Evolutionary conservation across 2,113 vertebrate species (phyloP).

Genomic region (Choloepus hoffmanni): DNA sequence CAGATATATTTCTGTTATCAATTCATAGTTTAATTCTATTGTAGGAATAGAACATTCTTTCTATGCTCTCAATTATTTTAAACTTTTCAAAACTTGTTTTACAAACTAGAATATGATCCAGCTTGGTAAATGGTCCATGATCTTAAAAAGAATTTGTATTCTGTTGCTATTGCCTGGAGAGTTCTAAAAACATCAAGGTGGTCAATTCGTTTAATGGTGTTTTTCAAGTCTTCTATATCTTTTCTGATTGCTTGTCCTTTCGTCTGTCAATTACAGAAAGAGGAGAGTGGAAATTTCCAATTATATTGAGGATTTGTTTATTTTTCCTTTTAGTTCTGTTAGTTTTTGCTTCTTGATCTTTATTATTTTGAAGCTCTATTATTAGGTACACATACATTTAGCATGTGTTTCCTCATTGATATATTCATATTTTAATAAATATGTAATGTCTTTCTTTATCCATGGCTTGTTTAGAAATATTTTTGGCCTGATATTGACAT

Average conservation of each 20-base stretch:
- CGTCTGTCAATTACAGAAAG: background rate
- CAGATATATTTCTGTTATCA: background rate
- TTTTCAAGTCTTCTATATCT: background rate
- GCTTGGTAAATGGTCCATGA: background rate
- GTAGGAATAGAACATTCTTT: background rate
- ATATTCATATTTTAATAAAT: background rate
- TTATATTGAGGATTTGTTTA: background rate
- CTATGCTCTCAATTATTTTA: background rate
- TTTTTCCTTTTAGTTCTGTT: background rate
- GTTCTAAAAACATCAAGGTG: background rate
- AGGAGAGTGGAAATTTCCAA: background rate
- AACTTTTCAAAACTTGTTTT: background rate
- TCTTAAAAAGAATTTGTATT: background rate
- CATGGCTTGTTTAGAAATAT: background rate
- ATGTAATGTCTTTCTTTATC: background rate
- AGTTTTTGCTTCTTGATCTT: background rate
- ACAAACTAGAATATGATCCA: background rate
- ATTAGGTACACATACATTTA: background rate
- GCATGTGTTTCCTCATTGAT: background rate
- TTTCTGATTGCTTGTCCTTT: background rate
- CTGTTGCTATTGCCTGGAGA: background rate
- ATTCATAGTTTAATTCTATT: background rate
- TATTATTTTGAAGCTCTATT: background rate
- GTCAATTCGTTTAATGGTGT: background rate
- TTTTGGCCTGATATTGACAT: background rate